These are phyloP conservation scores for Zelleria hepariella DNA, from an alignment of 2,888 invertebrate species.

Conservation along the genomic window DNA sequence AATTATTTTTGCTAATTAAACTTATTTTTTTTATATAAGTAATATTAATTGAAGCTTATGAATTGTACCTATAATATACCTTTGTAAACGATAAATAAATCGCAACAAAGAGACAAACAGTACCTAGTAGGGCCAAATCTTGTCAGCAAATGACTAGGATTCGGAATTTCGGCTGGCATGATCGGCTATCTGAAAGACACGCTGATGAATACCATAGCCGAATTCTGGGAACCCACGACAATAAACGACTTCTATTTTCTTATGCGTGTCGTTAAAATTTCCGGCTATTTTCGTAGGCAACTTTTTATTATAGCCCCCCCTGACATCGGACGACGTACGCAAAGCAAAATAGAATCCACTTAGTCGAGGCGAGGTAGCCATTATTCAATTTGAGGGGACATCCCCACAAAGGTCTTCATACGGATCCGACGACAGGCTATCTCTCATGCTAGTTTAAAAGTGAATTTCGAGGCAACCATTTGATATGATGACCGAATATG, in stretches of 20 bases:
- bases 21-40: no score
- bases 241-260: background rate
- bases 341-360: constrained; percentile 58
- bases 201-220: background rate
- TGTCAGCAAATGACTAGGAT: no score
- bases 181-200: no score
- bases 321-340: constrained; percentile 30
- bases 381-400: constrained; percentile 59
- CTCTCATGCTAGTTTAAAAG: background rate
- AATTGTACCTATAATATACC: no score
- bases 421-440: background rate
- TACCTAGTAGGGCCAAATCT: no score
- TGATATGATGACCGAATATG: no score
- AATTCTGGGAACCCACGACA: background rate
- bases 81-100: no score
- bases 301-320: background rate
- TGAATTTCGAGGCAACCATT: background rate
- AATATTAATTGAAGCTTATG: no score
- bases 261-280: background rate
- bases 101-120: no score
- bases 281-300: background rate
- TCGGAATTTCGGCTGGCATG: no score
- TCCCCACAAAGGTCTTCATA: constrained; percentile 30
- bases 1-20: no score
- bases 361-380: constrained; percentile 46